Evolutionary conservation across 2,888 invertebrate species (phyloP).

Genomic region (Oasisia sp.): DNA sequence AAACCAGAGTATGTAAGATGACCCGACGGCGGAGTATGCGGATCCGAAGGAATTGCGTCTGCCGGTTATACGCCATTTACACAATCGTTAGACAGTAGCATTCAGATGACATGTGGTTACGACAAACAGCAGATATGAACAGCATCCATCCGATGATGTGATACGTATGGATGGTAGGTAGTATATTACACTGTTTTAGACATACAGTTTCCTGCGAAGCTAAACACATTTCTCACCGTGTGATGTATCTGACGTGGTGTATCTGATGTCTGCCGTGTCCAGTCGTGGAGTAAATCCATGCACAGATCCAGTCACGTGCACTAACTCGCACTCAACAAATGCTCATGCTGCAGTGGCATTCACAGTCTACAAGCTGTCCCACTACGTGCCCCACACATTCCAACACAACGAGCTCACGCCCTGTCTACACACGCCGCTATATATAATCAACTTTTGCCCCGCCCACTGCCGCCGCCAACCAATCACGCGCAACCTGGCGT

Average conservation of each 20-base stretch:
- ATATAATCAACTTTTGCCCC: not conserved
- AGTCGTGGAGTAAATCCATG: not conserved
- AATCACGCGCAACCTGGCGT: not conserved
- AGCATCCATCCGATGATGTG: not conserved
- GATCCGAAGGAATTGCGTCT: not conserved
- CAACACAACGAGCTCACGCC: slow-evolving; percentile 6
- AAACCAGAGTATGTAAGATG: not conserved
- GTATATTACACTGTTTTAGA: not conserved
- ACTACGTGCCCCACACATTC: not conserved
- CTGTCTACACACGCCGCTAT: not conserved
- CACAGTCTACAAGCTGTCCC: not conserved
- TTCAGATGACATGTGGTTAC: not conserved
- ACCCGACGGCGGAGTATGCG: not conserved
- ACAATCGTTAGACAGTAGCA: not conserved
- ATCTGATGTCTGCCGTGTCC: not conserved
- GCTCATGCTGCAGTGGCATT: not conserved
- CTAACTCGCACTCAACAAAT: not conserved
- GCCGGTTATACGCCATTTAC: not conserved
- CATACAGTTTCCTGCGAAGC: not conserved
- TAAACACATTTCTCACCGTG: not conserved
- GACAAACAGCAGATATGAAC: not conserved
- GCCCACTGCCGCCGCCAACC: not conserved
- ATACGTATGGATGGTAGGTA: not conserved
- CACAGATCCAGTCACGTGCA: not conserved
- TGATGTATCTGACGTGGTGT: not conserved